Conservation (phyloP, 2,113 vertebrate species). For the Australoheros scitulus region DNA sequence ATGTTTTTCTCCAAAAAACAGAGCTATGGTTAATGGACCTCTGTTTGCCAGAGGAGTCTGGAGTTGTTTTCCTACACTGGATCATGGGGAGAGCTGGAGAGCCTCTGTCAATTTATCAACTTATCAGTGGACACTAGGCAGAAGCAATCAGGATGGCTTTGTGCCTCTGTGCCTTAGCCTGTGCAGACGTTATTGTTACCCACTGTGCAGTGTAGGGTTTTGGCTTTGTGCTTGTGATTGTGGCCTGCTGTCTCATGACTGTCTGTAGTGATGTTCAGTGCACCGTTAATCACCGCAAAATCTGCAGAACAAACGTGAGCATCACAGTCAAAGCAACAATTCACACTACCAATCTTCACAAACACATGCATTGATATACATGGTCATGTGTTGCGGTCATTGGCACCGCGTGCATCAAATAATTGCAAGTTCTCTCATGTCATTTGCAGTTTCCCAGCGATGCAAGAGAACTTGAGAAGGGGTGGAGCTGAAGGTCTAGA, state of each 20-base stretch:
- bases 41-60: conserved; percentile 60
- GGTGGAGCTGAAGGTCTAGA: conserved; percentile 68
- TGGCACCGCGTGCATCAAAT: conserved; percentile 12
- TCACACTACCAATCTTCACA: not conserved
- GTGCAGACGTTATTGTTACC: conserved; percentile 29
- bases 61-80: conserved; percentile 50
- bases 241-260: not conserved
- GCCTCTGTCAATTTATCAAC: conserved; percentile 54
- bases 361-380: not conserved
- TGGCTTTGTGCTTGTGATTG: not conserved
- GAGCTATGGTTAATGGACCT: conserved; percentile 55
- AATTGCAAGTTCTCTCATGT: conserved; percentile 29
- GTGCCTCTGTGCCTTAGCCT: conserved; percentile 1
- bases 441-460: conserved; percentile 38
- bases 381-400: not conserved
- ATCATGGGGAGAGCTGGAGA: conserved; percentile 41
- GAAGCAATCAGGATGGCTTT: conserved; percentile 32
- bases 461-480: conserved; percentile 67
- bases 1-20: conserved; percentile 56
- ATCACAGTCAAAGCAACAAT: not conserved
- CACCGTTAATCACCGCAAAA: not conserved
- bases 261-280: not conserved
- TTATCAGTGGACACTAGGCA: conserved; percentile 37
- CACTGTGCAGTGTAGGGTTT: not conserved
- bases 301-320: not conserved